Conservation (phyloP, 2,113 vertebrate species). For the Barnardius zonarius region DNA sequence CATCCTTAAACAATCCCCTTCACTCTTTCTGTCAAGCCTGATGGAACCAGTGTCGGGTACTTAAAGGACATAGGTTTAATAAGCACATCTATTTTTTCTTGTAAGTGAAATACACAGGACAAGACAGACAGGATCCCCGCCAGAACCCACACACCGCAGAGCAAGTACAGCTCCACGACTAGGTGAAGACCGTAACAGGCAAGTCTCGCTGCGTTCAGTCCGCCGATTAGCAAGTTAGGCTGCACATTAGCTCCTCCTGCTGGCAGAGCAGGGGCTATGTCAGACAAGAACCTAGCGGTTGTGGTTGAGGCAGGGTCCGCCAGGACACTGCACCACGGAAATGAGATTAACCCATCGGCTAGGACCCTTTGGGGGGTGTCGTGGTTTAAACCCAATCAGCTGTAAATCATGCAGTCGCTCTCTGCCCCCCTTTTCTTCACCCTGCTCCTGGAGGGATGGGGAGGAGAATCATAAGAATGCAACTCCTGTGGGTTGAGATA, state of each 20-base stretch:
- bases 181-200: background rate
- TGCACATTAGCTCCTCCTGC: background rate
- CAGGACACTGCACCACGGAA: background rate
- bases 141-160: background rate
- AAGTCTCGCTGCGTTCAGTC: background rate
- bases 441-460: too few species aligned
- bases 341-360: background rate
- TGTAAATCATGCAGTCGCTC: too few species aligned
- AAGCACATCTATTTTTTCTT: background rate
- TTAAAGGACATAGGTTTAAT: background rate
- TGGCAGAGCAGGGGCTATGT: background rate
- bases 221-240: too few species aligned
- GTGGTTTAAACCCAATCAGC: too few species aligned
- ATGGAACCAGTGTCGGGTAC: background rate
- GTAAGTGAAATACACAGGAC: background rate
- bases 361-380: background rate
- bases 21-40: background rate
- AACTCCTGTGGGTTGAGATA: too few species aligned
- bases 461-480: too few species aligned
- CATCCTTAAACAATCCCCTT: background rate
- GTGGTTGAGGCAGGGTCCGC: background rate
- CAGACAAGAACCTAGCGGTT: background rate
- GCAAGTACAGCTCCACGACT: background rate
- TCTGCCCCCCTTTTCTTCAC: too few species aligned
- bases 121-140: background rate